A percentile compares a stretch with the other conserved stretches of the same genome.
phyloP scores from a whole-genome alignment of 2,797 vertebrate species.

The Clarias platycephalus region DNA sequence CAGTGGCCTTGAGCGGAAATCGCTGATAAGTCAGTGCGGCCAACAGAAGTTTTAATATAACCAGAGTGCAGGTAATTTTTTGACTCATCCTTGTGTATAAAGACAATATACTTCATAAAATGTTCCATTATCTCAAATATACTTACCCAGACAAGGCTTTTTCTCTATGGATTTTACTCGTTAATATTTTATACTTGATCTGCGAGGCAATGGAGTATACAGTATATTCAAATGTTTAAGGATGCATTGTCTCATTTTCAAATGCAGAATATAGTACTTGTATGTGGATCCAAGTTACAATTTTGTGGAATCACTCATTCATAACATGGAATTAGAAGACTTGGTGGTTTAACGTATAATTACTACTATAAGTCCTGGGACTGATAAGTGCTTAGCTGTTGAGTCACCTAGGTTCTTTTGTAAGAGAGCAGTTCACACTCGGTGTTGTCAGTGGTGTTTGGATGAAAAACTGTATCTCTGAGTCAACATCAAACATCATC shows the following conservation, averaged over 20 bases:
- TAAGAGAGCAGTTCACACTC: neutral
- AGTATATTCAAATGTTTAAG: neutral
- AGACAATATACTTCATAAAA: no score
- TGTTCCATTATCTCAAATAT: neutral
- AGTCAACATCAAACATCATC: neutral
- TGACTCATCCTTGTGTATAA: no score
- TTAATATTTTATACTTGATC: neutral
- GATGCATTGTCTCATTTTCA: neutral
- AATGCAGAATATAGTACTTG: neutral
- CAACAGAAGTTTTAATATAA: no score
- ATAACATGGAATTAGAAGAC: neutral
- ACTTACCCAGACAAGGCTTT: neutral
- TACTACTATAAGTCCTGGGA: neutral
- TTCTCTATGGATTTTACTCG: neutral
- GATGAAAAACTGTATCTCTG: no score
- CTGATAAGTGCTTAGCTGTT: neutral
- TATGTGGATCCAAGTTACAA: neutral
- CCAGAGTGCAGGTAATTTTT: no score
- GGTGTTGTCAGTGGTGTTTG: neutral
- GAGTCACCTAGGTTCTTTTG: neutral
- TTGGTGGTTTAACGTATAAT: neutral
- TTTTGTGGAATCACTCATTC: neutral
- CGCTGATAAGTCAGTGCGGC: no score
- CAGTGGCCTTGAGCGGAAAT: no score
- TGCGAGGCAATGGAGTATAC: neutral